Evolutionary conservation across 2,797 vertebrate species (phyloP).

Genomic region (Peromyscus melanophrys): DNA sequence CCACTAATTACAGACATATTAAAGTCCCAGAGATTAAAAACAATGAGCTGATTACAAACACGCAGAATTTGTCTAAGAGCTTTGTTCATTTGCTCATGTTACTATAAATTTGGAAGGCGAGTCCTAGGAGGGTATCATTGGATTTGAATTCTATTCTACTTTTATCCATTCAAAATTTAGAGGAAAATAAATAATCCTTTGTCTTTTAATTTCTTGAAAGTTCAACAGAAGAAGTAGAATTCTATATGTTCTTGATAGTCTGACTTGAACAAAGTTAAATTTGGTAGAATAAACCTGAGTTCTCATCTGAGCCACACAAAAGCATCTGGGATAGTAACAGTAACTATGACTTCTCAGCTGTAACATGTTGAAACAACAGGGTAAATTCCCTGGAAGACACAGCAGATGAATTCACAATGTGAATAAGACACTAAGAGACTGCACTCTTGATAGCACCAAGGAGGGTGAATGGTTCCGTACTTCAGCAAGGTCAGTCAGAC

Average conservation of each 20-base stretch:
- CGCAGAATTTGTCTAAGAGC: not conserved
- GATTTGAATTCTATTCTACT: not conserved
- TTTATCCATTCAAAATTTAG: not conserved
- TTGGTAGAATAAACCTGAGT: not conserved
- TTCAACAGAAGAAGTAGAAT: not conserved
- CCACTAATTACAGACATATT: not conserved
- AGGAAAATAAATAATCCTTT: not conserved
- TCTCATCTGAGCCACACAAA: not conserved
- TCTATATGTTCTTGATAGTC: not conserved
- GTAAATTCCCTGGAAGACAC: not conserved
- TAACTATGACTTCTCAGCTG: not conserved
- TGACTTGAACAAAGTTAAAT: not conserved
- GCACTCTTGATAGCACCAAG: not conserved
- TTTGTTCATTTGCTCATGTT: not conserved
- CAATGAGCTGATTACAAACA: not conserved
- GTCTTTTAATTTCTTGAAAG: conserved; percentile 38
- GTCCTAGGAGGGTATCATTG: not conserved
- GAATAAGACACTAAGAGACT: not conserved
- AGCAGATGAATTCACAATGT: not conserved
- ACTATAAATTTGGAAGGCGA: not conserved
- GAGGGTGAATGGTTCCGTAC: not conserved
- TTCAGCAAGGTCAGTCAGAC: not conserved
- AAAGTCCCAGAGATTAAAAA: not conserved
- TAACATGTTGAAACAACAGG: not conserved
- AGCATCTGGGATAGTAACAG: not conserved